These are phyloP conservation scores for Subacronicta megacephala DNA, from an alignment of 2,888 invertebrate genomes.

Conservation along the genomic window DNA sequence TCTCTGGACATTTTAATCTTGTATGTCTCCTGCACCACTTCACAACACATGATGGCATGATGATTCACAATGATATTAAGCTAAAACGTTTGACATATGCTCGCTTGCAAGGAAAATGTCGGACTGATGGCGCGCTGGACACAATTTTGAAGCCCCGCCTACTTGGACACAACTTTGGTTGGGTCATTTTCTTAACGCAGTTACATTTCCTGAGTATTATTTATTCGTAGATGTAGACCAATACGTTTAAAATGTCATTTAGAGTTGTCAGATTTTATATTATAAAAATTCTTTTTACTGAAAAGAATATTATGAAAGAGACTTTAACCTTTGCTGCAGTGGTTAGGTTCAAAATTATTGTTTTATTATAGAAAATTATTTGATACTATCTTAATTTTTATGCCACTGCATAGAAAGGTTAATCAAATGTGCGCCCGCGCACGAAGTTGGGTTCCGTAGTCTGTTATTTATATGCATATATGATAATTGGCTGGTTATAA, in stretches of 20 bases:
- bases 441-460: constrained; percentile 25
- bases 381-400: constrained; percentile 26
- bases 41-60: too few relatives aligned
- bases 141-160: too few relatives aligned
- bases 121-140: too few relatives aligned
- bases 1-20: too few relatives aligned
- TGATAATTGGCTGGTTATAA: too few relatives aligned
- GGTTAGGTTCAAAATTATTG: constrained; percentile 32
- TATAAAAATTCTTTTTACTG: constrained; percentile 18
- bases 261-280: constrained; percentile 28
- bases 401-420: constrained; percentile 42
- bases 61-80: too few relatives aligned
- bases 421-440: constrained; percentile 22
- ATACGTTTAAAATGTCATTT: constrained; percentile 20
- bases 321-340: constrained; percentile 48
- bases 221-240: constrained; percentile 35
- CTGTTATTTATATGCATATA: constrained; percentile 23
- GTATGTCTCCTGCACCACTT: too few relatives aligned
- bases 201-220: too few relatives aligned
- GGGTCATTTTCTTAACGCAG: too few relatives aligned
- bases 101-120: too few relatives aligned
- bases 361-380: constrained; percentile 39
- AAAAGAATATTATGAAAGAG: constrained; percentile 31
- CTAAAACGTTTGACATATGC: too few relatives aligned
- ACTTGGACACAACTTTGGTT: too few relatives aligned